Percentiles rank a stretch among this genome's conserved stretches.
These are phyloP conservation scores for Eupithecia subumbrata DNA, from an alignment of 2,888 invertebrate species.

Conservation along the genomic window DNA sequence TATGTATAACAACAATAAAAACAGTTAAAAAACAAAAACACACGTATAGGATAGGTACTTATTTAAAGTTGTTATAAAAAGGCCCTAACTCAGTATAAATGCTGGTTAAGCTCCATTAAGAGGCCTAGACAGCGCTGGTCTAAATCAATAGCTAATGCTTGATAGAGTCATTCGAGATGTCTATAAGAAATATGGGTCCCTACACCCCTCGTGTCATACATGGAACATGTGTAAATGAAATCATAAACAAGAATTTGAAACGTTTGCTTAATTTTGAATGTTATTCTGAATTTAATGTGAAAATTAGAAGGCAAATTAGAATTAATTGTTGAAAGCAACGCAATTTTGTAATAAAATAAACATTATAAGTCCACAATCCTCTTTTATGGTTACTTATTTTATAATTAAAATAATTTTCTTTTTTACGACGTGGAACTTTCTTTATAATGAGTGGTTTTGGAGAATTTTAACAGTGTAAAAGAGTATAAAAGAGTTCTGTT, in stretches of 20 bases:
- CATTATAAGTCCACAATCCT: constrained; percentile 2
- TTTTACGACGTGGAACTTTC: background rate
- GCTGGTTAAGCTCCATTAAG: too few species aligned
- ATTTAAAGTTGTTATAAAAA: too few species aligned
- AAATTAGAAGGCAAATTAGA: constrained; percentile 6
- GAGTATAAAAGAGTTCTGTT: background rate
- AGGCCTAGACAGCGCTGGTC: too few species aligned
- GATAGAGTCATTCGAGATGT: too few species aligned
- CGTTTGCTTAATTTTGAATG: background rate
- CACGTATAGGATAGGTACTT: too few species aligned
- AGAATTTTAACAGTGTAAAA: background rate
- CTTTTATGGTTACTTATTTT: background rate
- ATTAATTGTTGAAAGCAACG: constrained; percentile 19
- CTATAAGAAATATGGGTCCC: too few species aligned
- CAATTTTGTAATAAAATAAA: constrained; percentile 10
- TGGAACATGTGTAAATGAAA: background rate
- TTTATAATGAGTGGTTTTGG: background rate
- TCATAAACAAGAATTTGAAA: background rate
- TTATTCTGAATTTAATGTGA: background rate
- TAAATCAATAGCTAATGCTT: too few species aligned
- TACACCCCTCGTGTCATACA: too few species aligned
- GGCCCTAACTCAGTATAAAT: too few species aligned
- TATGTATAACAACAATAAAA: too few species aligned
- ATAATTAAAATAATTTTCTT: background rate
- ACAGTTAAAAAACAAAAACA: too few species aligned